A percentile compares a stretch with the other conserved stretches of the same genome.
Conservation (phyloP, 2,888 invertebrate species). For the Spodoptera exigua region DNA sequence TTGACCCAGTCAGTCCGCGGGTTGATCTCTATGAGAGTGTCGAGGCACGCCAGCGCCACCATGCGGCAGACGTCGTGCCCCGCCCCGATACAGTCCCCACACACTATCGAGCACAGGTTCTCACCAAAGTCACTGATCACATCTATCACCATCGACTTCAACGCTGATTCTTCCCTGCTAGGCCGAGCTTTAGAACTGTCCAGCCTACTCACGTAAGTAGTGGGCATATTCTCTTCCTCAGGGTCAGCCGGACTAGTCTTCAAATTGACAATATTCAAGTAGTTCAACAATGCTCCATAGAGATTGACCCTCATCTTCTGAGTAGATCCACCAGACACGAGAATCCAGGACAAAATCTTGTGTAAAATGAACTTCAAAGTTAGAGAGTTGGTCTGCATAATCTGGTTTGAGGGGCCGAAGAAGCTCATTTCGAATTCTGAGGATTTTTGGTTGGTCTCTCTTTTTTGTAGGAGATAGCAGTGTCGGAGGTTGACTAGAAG, state of each 20-base stretch:
- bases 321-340: slow-evolving; percentile 93
- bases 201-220: slow-evolving; percentile 90
- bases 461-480: slow-evolving; percentile 90
- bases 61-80: slow-evolving; percentile 96
- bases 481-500: slow-evolving; percentile 93
- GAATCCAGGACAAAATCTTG: slow-evolving; percentile 95
- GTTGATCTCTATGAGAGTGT: slow-evolving; percentile 93
- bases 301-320: slow-evolving; percentile 96
- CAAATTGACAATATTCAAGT: slow-evolving; percentile 92
- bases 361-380: slow-evolving; percentile 92
- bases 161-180: slow-evolving; percentile 74
- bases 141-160: slow-evolving; percentile 81
- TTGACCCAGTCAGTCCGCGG: slow-evolving; percentile 90
- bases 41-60: slow-evolving; percentile 95
- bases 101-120: slow-evolving; percentile 93
- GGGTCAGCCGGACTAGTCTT: slow-evolving; percentile 80
- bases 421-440: slow-evolving; percentile 82
- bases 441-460: slow-evolving; percentile 77
- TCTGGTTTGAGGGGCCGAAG: slow-evolving; percentile 82
- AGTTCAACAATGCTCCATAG: slow-evolving; percentile 95
- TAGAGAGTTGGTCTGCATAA: slow-evolving; percentile 90
- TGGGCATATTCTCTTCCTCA: slow-evolving; percentile 78
- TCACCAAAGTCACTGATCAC: slow-evolving; percentile 93
- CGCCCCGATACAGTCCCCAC: slow-evolving; percentile 95
- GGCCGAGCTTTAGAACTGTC: slow-evolving; percentile 88